Conservation (phyloP, 1,140 invertebrate genomes). For the Mamestra configurata region DNA sequence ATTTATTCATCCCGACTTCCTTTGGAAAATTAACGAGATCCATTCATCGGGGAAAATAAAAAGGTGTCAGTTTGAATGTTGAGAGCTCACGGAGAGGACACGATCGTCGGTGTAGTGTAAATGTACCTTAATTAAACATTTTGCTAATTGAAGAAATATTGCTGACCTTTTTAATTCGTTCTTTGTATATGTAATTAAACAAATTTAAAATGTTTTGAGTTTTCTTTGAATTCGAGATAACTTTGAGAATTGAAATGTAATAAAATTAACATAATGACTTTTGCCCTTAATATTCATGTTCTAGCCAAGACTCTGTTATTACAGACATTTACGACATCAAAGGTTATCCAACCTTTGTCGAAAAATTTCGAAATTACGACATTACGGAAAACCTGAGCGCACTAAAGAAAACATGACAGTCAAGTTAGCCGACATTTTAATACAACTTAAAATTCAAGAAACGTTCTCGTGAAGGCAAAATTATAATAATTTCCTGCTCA, state of each 20-base stretch:
- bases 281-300: too few species aligned
- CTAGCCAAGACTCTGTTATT: background rate
- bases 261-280: too few species aligned
- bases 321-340: background rate
- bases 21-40: slow-evolving; percentile 55
- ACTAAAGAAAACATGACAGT: slow-evolving; percentile 45
- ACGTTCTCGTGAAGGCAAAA: slow-evolving; percentile 47
- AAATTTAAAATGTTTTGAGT: background rate
- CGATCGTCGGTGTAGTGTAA: background rate
- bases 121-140: slow-evolving; percentile 3
- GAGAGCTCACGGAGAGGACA: background rate
- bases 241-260: too few species aligned
- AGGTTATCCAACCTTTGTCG: slow-evolving; percentile 15
- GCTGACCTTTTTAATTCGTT: background rate
- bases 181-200: background rate
- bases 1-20: slow-evolving; percentile 53
- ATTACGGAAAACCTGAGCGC: slow-evolving; percentile 26
- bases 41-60: slow-evolving; percentile 53
- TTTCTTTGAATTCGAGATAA: background rate
- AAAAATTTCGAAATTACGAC: slow-evolving; percentile 30
- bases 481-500: slow-evolving; percentile 65
- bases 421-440: slow-evolving; percentile 43
- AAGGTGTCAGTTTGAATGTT: slow-evolving; percentile 41
- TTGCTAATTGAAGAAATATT: background rate
- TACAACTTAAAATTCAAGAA: slow-evolving; percentile 48